phyloP scores from a whole-genome alignment of 2,888 invertebrate species.

The Bibio marci region DNA sequence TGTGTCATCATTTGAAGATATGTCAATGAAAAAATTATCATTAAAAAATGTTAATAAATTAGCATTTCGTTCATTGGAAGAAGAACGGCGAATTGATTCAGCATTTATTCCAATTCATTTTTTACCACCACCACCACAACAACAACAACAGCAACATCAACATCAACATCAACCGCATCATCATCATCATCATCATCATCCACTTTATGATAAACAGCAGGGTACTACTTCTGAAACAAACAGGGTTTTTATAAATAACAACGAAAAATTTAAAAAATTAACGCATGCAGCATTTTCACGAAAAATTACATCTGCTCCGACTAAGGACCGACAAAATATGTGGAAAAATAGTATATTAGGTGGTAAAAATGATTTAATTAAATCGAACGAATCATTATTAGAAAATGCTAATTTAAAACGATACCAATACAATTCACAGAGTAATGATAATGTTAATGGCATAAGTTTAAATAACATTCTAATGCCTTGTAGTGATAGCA shows the following conservation, averaged over 20 bases:
- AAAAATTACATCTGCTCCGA: constrained; percentile 5
- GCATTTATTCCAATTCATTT: constrained; percentile 27
- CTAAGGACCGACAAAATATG: constrained; percentile 19
- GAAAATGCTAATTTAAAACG: constrained; percentile 14
- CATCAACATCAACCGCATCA: constrained; percentile 10
- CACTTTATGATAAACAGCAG: background rate
- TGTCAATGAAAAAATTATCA: constrained; percentile 23
- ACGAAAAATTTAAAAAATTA: constrained; percentile 28
- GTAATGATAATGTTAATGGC: too few species aligned
- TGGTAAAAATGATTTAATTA: constrained; percentile 28
- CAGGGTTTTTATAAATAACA: constrained; percentile 18
- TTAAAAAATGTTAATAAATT: constrained; percentile 25
- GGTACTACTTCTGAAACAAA: constrained; percentile 20
- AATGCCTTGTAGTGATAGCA: too few species aligned
- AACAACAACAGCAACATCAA: constrained; percentile 14
- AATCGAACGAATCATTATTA: constrained; percentile 27
- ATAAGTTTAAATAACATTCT: too few species aligned
- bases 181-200: background rate
- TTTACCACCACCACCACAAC: too few species aligned
- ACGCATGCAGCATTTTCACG: constrained; percentile 26
- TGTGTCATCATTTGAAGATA: constrained; percentile 29
- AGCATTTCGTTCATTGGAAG: constrained; percentile 28
- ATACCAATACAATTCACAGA: too few species aligned
- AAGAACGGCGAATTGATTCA: constrained; percentile 28
- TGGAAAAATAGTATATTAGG: constrained; percentile 30